Evolutionary conservation across 2,113 vertebrate species (phyloP).

Genomic region (Variabilichromis moorii): DNA sequence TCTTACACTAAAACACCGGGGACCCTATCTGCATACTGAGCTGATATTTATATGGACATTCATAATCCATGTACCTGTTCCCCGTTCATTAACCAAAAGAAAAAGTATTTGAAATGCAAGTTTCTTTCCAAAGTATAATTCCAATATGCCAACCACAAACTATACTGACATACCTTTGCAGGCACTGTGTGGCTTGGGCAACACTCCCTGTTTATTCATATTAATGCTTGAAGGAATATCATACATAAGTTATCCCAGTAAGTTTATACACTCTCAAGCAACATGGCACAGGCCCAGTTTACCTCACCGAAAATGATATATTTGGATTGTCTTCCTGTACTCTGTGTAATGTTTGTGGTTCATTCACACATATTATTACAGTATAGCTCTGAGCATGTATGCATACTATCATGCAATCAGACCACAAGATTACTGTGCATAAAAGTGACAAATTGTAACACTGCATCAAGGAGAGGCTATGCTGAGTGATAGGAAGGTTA

Average conservation of each 20-base stretch:
- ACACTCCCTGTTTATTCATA: not conserved
- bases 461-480: not conserved
- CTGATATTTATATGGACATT: constrained; percentile 45
- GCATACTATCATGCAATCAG: not conserved
- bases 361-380: not conserved
- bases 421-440: not conserved
- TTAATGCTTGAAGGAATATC: constrained; percentile 10
- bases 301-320: not conserved
- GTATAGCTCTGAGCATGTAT: not conserved
- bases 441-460: constrained; percentile 11
- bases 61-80: constrained; percentile 24
- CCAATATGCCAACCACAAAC: not conserved
- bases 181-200: not conserved
- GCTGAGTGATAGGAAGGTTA: constrained; percentile 57
- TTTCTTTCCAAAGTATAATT: not conserved
- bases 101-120: constrained; percentile 25
- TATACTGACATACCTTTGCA: not conserved
- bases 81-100: constrained; percentile 34
- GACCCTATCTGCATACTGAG: constrained; percentile 50
- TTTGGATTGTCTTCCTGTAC: not conserved
- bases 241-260: constrained; percentile 40
- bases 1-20: constrained; percentile 39
- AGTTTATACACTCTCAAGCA: not conserved
- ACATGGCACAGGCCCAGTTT: constrained; percentile 14
- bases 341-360: not conserved